Percentiles rank a stretch among this genome's conserved stretches.
Conservation (phyloP, 2,888 invertebrate genomes). For the Pimpla rufipes region DNA sequence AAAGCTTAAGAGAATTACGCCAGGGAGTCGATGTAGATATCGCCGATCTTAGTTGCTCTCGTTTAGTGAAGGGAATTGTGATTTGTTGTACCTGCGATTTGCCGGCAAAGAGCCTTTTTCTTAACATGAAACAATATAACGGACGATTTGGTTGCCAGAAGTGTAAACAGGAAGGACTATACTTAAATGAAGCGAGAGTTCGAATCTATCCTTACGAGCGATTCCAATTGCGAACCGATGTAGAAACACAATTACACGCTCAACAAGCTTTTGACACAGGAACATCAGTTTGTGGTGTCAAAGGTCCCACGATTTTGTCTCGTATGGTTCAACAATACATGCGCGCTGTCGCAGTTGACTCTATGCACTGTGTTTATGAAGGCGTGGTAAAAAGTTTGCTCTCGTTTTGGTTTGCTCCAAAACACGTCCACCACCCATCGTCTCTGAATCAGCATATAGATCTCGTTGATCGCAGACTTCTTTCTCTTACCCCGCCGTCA, state of each 20-base stretch:
- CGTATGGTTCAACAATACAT: constrained; percentile 14
- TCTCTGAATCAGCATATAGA: constrained; percentile 13
- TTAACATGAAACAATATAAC: constrained; percentile 16
- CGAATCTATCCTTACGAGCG: background rate
- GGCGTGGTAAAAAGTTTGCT: constrained; percentile 39
- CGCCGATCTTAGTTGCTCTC: background rate
- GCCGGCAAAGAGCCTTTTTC: constrained; percentile 1
- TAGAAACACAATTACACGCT: background rate
- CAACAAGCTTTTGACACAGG: background rate
- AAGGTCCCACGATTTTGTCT: constrained; percentile 19
- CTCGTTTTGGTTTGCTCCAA: constrained; percentile 16
- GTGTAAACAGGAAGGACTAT: background rate
- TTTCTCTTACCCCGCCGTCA: constrained; percentile 16
- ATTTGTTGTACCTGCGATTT: constrained; percentile 14
- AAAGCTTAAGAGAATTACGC: background rate
- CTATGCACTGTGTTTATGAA: constrained; percentile 33
- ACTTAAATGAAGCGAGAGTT: background rate
- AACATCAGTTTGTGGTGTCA: background rate
- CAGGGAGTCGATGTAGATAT: background rate
- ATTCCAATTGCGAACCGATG: constrained; percentile 11
- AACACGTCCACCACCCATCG: background rate
- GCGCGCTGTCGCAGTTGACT: constrained; percentile 10
- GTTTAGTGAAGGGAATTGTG: background rate
- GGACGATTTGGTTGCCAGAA: constrained; percentile 3
- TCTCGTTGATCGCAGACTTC: constrained; percentile 22